phyloP scores from a whole-genome alignment of 2,113 vertebrate species.

The Myrmecophaga tridactyla region DNA sequence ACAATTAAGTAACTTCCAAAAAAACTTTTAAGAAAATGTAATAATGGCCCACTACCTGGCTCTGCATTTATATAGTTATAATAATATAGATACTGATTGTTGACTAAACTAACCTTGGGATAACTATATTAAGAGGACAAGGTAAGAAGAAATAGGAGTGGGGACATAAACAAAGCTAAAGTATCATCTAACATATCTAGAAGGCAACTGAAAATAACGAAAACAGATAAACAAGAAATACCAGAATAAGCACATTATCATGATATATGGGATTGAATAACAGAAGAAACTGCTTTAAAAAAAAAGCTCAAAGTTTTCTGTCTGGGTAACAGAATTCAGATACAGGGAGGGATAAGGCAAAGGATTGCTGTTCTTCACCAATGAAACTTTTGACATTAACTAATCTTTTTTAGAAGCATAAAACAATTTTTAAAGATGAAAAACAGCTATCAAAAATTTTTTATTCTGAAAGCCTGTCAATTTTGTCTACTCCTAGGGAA shows the following conservation, averaged over 20 bases:
- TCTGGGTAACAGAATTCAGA: slow-evolving; percentile 9
- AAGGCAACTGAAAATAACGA: not conserved
- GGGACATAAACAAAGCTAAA: not conserved
- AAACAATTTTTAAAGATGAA: slow-evolving; percentile 23
- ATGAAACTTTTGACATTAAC: slow-evolving; percentile 16
- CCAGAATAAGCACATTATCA: not conserved
- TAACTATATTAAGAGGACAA: slow-evolving; percentile 8
- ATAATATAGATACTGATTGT: not conserved
- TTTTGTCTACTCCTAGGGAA: slow-evolving; percentile 26
- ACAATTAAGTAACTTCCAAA: not conserved
- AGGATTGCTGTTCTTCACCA: not conserved
- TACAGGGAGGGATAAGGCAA: not conserved
- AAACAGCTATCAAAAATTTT: not conserved
- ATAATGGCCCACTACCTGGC: not conserved
- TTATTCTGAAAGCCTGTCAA: not conserved
- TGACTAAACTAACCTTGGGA: slow-evolving; percentile 22
- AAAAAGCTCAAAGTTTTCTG: not conserved
- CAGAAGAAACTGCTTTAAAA: not conserved
- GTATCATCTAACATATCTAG: not conserved
- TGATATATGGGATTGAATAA: not conserved
- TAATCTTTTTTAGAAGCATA: not conserved
- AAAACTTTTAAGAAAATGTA: slow-evolving; percentile 19
- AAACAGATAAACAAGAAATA: slow-evolving; percentile 22
- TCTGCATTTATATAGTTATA: not conserved
- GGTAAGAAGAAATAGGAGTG: not conserved